Percentiles rank a stretch among this genome's conserved stretches.
Evolutionary conservation across 2,888 invertebrate species (phyloP).

Genomic region (Drosophila dives): DNA sequence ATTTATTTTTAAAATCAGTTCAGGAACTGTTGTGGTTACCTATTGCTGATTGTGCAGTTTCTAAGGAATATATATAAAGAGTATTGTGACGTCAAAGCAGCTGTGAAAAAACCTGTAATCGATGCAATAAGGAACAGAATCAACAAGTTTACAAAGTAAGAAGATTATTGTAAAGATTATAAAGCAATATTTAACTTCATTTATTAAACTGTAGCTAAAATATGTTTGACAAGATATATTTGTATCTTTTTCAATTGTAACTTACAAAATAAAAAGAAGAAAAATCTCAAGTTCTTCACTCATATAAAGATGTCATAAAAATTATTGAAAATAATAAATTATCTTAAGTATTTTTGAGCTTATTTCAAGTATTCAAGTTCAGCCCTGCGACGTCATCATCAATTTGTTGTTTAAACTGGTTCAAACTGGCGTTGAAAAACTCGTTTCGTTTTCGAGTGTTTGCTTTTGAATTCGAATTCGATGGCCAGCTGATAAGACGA

Average conservation of each 20-base stretch:
- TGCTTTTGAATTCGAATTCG: conserved; percentile 9
- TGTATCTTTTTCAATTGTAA: conserved; percentile 8
- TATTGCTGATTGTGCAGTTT: conserved; percentile 3
- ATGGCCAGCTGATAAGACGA: conserved; percentile 45
- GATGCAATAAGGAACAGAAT: neutral
- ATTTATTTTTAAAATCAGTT: neutral
- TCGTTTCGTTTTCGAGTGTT: conserved; percentile 31
- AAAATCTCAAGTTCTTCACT: neutral
- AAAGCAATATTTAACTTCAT: neutral
- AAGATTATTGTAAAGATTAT: neutral
- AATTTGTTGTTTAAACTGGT: conserved; percentile 42
- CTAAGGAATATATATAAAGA: neutral
- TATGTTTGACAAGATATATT: conserved; percentile 2
- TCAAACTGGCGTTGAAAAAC: conserved; percentile 49
- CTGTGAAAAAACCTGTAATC: conserved; percentile 10
- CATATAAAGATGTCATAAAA: conserved; percentile 6
- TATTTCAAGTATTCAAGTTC: conserved; percentile 5
- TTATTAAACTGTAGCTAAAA: neutral
- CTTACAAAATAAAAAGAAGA: conserved; percentile 7
- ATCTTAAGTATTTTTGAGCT: conserved; percentile 8
- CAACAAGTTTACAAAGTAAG: neutral
- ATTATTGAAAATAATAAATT: conserved; percentile 10
- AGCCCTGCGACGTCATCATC: conserved; percentile 33
- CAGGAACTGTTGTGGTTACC: conserved; percentile 8
- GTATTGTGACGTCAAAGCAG: conserved; percentile 20